Base-by-base conservation (phyloP, 2,797 vertebrate species). In the Neopelma chrysocephalum region DNA sequence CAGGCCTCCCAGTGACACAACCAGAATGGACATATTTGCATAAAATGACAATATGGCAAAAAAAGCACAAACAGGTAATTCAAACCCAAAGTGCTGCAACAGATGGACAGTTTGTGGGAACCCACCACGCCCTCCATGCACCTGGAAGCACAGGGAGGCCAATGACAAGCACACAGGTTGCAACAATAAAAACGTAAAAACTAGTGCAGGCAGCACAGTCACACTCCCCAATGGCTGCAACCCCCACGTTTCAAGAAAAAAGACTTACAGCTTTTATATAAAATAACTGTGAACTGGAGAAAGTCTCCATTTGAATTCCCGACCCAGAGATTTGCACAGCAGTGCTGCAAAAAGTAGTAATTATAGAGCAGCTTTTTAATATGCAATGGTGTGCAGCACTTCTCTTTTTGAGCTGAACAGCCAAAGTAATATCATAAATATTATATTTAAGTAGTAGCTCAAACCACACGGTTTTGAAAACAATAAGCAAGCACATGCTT, bases 401-500 rank as follows among this genome's bases (percentile, higher is more conserved):
- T 92, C 60, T 89, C 70, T 87, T 91, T 91, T 43, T 57, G 82
- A 89, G 62, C 57, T 95, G 62, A 94, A 80, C 61, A 70, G 84
- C 72, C 75, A 48, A 85, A 96, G 84, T 29, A 79, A 62, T 81
- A 90, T 56, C 64, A 81, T 92, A 96, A 97, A 97, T 91, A 94
- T 77, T 77, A 77, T 91, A 96, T 83, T 97, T 89, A 91, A 95
- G 92, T 82, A 96, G 92, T 79, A 91, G 45, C 70, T 82, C 40
- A 84, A 90, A 72, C 61, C 83, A 89, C 91, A 76, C 75, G 90
- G 75, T 85, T 96, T 82, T 77, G 75, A 90, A 96, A 96, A 96
- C 95, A 96, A 95, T 85, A 95, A 94, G 81, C 45, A 68, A 88
- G 60, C 84, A 78, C 88, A 88, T 34, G 45, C 75, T 96, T 96